Base-by-base conservation (phyloP, 2,113 vertebrate species). In the Numida meleagris region DNA sequence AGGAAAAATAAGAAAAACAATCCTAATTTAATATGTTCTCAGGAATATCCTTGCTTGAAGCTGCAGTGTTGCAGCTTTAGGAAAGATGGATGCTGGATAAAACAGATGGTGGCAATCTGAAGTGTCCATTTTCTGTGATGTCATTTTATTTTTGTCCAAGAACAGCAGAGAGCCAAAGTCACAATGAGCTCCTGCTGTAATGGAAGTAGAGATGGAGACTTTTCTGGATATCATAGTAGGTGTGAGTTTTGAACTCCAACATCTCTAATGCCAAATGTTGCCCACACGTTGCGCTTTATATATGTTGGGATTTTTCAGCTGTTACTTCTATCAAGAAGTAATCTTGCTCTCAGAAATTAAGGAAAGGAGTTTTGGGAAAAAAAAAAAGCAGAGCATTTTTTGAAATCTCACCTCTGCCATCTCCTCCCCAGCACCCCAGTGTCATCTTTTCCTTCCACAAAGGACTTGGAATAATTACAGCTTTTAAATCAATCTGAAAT, bases 171-270 rank as follows among this genome's bases (percentile, higher is more conserved):
- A 90, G 55, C 21, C 75, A 88, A 53, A 89, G 50, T 74, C 45
- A 42, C 61, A 78, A 59, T 66, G 42, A 95, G 3, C 11, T 82
- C 45, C 29, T 55, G 33, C 29, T 83, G n/a, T 95, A 93, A 75
- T 53, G 43, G 73, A 43, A 25, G 10, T 4, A 34, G 61, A 38
- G 27, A 55, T 61, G n/a, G 25, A 70, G 33, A 63, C 38, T n/a
- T 91, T 51, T 42, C 81, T 65, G 51, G 63, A 73, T 29, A 58
- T n/a, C 23, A 12, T 57, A 20, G 33, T 75, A 66, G 25, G 27
- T 88, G 61, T 57, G 55, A 77, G 36, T 79, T 92, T 79, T 93
- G 59, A 40, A 80, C 29, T 7, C 34, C 20, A 21, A 73, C 36
- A 18, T 79, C 27, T 71, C 23, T 46, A 25, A 50, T 89, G 68